A percentile compares a stretch with the other conserved stretches of the same genome.
Evolutionary conservation across 1,140 invertebrate species (phyloP).

Genomic region (Macrobrachium rosenbergii): DNA sequence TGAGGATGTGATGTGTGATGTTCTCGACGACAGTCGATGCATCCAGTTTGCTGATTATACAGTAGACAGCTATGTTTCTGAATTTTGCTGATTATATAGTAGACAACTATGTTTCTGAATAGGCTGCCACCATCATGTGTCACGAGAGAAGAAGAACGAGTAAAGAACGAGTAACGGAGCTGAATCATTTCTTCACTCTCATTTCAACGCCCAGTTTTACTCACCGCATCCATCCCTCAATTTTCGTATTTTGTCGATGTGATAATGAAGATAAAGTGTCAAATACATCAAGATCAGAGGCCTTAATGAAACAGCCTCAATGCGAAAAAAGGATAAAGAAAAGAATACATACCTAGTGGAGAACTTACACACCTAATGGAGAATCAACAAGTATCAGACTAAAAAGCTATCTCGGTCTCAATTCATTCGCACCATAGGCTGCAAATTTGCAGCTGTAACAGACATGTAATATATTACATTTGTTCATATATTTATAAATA

Average conservation of each 20-base stretch:
- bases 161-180: neutral
- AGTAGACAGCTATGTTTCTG: constrained; percentile 7
- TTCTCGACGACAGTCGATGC: neutral
- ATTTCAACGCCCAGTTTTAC: constrained; percentile 18
- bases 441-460: too few species aligned
- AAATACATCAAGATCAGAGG: constrained; percentile 8
- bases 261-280: constrained; percentile 14
- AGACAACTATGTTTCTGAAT: neutral
- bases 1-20: constrained; percentile 15
- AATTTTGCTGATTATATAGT: too few species aligned
- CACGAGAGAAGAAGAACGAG: neutral
- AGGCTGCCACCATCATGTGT: neutral
- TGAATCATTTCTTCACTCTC: neutral
- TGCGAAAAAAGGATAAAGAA: too few species aligned
- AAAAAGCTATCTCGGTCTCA: too few species aligned
- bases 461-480: too few species aligned
- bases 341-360: too few species aligned
- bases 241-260: constrained; percentile 5
- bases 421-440: too few species aligned
- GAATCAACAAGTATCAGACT: too few species aligned
- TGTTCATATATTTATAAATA: too few species aligned
- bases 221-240: constrained; percentile 10
- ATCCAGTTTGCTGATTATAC: constrained; percentile 7
- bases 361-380: too few species aligned
- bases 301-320: too few species aligned